Evolutionary conservation across 2,888 invertebrate genomes (phyloP).

Genomic region (Bembecia ichneumoniformis): DNA sequence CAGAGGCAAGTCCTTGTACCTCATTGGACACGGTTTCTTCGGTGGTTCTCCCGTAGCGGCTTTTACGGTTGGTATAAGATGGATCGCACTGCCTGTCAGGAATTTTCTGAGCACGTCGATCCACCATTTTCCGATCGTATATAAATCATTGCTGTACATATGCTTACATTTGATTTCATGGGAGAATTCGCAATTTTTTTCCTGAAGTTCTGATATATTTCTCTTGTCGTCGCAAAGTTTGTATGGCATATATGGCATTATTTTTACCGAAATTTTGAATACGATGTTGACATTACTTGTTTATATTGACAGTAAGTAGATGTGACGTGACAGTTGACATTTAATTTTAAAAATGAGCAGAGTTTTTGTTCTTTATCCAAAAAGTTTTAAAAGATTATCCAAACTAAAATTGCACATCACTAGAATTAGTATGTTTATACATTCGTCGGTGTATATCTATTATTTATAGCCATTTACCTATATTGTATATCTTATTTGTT

Average conservation of each 20-base stretch:
- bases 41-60: conserved; percentile 23
- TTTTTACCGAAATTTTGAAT: not conserved
- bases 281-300: not conserved
- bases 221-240: not conserved
- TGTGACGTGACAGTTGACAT: too few species aligned
- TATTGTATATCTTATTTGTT: too few species aligned
- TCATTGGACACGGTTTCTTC: conserved; percentile 40
- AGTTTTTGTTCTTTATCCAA: too few species aligned
- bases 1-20: conserved; percentile 39
- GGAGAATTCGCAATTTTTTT: conserved; percentile 14
- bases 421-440: too few species aligned
- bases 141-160: conserved; percentile 30
- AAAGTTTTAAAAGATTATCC: too few species aligned
- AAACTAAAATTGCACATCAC: too few species aligned
- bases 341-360: too few species aligned
- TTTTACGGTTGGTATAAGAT: conserved; percentile 30
- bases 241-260: not conserved
- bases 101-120: conserved; percentile 24
- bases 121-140: conserved; percentile 35
- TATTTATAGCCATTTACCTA: too few species aligned
- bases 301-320: too few species aligned
- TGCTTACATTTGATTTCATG: conserved; percentile 13
- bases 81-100: conserved; percentile 27
- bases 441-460: too few species aligned
- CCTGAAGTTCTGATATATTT: not conserved